Evolutionary conservation across 23 tunicate species (phyloP), one percentile per base, ranked within the genome.

Genomic region (Ascidia mentula): DNA sequence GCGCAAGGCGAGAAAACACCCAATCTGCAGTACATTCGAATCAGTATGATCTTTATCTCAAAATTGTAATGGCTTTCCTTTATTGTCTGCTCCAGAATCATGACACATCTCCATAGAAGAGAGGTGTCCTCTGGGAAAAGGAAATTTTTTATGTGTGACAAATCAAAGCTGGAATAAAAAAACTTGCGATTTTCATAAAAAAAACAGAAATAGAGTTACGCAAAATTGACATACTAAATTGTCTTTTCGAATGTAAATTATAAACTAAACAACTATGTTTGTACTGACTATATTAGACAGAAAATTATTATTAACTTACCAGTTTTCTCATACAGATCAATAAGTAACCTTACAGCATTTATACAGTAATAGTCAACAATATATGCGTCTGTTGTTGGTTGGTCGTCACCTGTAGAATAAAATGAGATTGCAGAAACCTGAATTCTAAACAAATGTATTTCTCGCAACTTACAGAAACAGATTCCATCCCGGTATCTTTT

Each of bases 1-100:
- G 86, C 88, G 84, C 98, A 93, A n/a, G 98, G 98, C 40, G 81
- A 33, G 69, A 93, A 88, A 0, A 83, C 72, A 0, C 89, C 93
- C 32, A 93, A 74, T 38, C 46, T 78, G 73, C 98, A 85, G 72
- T 93, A 93, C 59, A 88, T 61, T 18, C 84, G 78, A 34, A 93
- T 88, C 32, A 93, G 69, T 77, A 84, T 72, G n/a, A 93, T 46
- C 80, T 93, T 93, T 7, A 84, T 87, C 73, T 81, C 82, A 59
- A 69, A 81, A 72, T 93, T 84, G 40, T 75, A 73, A 7, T 74
- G 73, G 80, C 93, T 84, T 22, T 79, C 40, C 34, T 80, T 26
- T 26, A 89, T 36, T 31, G 80, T 84, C 32, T 73, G 42, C 38
- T 93, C 93, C 74, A 93, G 75, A 6, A 93, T 42, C 37, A 73